Evolutionary conservation across 2,113 vertebrate species (phyloP).

Genomic region (Myrmecophaga tridactyla): DNA sequence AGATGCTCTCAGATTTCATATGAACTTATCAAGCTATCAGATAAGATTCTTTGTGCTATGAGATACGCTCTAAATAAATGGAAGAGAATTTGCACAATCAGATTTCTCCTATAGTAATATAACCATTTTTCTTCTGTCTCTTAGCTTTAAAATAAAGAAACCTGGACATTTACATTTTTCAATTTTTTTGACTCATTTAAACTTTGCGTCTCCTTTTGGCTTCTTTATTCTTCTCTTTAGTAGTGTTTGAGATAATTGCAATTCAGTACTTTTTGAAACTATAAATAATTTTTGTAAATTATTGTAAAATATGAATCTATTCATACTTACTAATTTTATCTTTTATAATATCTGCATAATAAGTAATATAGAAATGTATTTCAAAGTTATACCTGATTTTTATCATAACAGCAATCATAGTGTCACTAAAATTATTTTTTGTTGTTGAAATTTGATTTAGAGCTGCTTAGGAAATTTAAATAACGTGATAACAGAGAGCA

Average conservation of each 20-base stretch:
- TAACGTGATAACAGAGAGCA: conserved; percentile 7
- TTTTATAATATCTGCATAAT: conserved; percentile 20
- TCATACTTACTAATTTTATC: conserved; percentile 7
- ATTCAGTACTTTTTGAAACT: conserved; percentile 30
- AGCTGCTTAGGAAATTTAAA: neutral
- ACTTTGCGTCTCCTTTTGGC: neutral
- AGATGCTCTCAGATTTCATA: conserved; percentile 34
- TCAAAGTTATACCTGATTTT: conserved; percentile 21
- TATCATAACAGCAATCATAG: neutral
- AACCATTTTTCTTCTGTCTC: neutral
- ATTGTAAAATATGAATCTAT: neutral
- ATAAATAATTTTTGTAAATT: conserved; percentile 28
- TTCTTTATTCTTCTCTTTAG: conserved; percentile 13
- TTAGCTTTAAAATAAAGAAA: conserved; percentile 42
- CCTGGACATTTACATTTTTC: neutral
- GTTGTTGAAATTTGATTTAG: conserved; percentile 40
- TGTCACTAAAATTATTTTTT: neutral
- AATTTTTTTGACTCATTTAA: neutral
- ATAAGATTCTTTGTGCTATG: conserved; percentile 2
- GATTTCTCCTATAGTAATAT: neutral
- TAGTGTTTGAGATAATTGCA: neutral
- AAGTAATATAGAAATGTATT: neutral
- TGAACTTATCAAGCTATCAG: conserved; percentile 26
- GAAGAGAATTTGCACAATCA: neutral
- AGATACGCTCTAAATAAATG: neutral